Evolutionary conservation across 2,113 vertebrate species (phyloP), one percentile per base, ranked within the genome.

Genomic region (Barbus barbus): DNA sequence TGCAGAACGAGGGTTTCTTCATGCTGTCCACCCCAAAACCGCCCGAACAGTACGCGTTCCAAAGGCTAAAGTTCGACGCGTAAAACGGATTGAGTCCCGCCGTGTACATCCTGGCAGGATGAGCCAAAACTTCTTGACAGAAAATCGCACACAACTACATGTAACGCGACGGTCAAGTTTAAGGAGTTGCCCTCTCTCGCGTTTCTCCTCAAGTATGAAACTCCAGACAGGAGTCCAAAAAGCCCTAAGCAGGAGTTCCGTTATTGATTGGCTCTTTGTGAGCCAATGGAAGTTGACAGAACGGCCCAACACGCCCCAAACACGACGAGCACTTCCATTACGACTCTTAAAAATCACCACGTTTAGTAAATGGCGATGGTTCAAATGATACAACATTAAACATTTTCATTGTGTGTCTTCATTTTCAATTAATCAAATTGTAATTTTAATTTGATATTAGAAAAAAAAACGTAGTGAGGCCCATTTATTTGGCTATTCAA

Each of bases 1-100:
- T 98, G 94, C 97, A 98, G 91, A 98, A 99, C 3, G 97, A 98
- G 0, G 97, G 96, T 7, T 99, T 99, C 94, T 99, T 99, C 78
- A 91, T 94, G 4, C 95, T 94, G 88, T 99, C 97, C 95, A 98
- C 88, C 0, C 96, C 96, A 90, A 97, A 96, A 87, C 96, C 96
- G 84, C 93, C 93, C 22, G 96, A 94, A 89, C 97, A 99, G 73
- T 98, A 98, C 3, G 97, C 97, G 2, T 97, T 97, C 98, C 98
- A 99, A 75, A 99, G 93, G 89, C 96, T 97, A 83, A 98, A 97
- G 88, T 97, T 98, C 79, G 97, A 98, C 56, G 97, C 96, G 91
- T 99, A 99, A 93, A 98, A 98, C 83, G 97, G 97, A 90, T 96
- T 95, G 92, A 99, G 93, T 80, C 98, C 98, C 83, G 98, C 91